Conservation (phyloP, 2,888 invertebrate species). For the Dexiosoma caninum region DNA sequence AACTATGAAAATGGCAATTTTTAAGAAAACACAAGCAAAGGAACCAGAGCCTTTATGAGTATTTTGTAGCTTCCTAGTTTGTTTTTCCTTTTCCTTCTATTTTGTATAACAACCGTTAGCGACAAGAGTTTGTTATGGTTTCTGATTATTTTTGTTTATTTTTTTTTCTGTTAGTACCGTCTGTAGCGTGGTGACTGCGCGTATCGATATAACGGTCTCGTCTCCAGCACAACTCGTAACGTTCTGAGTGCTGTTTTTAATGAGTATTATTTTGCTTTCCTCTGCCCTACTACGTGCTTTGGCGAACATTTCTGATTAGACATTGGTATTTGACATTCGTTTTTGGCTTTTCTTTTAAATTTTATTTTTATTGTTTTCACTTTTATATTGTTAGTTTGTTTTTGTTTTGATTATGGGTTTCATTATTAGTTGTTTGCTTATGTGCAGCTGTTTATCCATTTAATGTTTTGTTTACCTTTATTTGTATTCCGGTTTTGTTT, state of each 20-base stretch:
- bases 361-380: slow-evolving; percentile 48
- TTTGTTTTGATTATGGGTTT: slow-evolving; percentile 55
- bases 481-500: slow-evolving; percentile 43
- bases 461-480: slow-evolving; percentile 1
- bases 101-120: slow-evolving; percentile 24
- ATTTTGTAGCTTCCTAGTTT: slow-evolving; percentile 26
- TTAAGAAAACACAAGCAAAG: slow-evolving; percentile 1
- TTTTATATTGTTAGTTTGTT: slow-evolving; percentile 27
- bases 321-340: slow-evolving; percentile 63
- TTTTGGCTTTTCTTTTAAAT: slow-evolving; percentile 26
- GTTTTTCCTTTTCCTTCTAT: slow-evolving; percentile 1
- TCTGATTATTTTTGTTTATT: slow-evolving; percentile 9
- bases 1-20: slow-evolving; percentile 20
- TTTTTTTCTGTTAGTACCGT: neutral
- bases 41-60: slow-evolving; percentile 31
- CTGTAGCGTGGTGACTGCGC: slow-evolving; percentile 7
- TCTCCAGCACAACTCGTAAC: slow-evolving; percentile 56
- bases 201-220: slow-evolving; percentile 48
- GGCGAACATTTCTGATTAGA: slow-evolving; percentile 50
- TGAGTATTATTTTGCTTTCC: slow-evolving; percentile 23
- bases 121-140: slow-evolving; percentile 24
- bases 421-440: slow-evolving; percentile 19
- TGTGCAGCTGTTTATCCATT: neutral
- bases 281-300: neutral
- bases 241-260: slow-evolving; percentile 52